phyloP scores from a whole-genome alignment of 1,140 invertebrate genomes.

The Calosoma granatense region DNA sequence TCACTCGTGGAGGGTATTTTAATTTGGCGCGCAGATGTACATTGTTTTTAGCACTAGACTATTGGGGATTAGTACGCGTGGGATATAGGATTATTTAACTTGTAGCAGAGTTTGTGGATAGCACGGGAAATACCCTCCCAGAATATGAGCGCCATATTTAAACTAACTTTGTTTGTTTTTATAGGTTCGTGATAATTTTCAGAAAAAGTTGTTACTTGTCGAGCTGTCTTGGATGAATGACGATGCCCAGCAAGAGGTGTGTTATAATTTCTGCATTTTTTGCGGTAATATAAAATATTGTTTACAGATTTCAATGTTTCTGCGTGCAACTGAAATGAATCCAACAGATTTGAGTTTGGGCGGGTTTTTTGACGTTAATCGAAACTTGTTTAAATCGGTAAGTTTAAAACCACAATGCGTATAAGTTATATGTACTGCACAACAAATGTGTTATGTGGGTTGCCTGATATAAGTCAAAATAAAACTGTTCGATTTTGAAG shows the following conservation, averaged over 20 bases:
- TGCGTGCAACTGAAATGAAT: conserved; percentile 58
- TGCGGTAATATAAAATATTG: background rate
- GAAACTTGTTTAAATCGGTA: conserved; percentile 55
- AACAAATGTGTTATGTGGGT: too few relatives aligned
- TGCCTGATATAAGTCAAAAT: too few relatives aligned
- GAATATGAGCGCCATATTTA: too few relatives aligned
- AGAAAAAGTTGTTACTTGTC: conserved; percentile 56
- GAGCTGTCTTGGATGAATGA: conserved; percentile 48
- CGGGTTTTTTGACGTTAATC: conserved; percentile 56
- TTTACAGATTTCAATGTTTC: conserved; percentile 53
- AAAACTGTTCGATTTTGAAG: too few relatives aligned
- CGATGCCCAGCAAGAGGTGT: conserved; percentile 32
- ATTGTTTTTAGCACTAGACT: too few relatives aligned
- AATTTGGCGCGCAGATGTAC: too few relatives aligned
- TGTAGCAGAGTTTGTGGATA: too few relatives aligned
- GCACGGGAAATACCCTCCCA: too few relatives aligned
- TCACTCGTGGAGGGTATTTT: too few relatives aligned
- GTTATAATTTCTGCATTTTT: background rate
- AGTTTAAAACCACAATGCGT: conserved; percentile 20
- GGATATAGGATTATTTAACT: too few relatives aligned
- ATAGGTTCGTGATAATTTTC: conserved; percentile 52
- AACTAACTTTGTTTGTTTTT: conserved; percentile 9
- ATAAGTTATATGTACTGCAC: conserved; percentile 1
- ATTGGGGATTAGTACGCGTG: too few relatives aligned
- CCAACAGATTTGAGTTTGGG: conserved; percentile 54